phyloP scores from a whole-genome alignment of 2,888 invertebrate species.

The Netelia melanura region DNA sequence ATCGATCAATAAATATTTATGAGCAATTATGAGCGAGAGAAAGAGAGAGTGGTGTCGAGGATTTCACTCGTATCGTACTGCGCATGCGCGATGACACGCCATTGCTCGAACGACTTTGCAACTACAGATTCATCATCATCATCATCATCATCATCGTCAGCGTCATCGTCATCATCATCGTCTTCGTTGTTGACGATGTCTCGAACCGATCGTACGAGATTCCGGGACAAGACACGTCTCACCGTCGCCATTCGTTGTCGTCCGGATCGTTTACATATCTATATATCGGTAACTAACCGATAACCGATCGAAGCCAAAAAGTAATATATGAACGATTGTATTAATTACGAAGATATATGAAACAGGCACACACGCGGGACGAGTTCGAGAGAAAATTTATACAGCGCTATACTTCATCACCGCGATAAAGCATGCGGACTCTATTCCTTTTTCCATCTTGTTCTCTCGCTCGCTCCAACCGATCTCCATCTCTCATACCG shows the following conservation, averaged over 20 bases:
- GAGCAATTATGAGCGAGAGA: constrained; percentile 70
- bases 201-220: constrained; percentile 19
- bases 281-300: constrained; percentile 21
- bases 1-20: constrained; percentile 81
- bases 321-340: constrained; percentile 36
- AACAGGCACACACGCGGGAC: constrained; percentile 2
- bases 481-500: neutral
- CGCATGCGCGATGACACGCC: constrained; percentile 43
- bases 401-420: constrained; percentile 31
- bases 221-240: constrained; percentile 3
- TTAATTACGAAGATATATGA: constrained; percentile 44
- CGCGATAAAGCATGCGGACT: constrained; percentile 19
- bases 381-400: constrained; percentile 19
- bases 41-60: constrained; percentile 25
- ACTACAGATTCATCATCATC: constrained; percentile 42
- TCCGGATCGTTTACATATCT: constrained; percentile 37
- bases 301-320: constrained; percentile 48
- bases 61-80: neutral
- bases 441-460: neutral
- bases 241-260: neutral
- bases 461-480: neutral
- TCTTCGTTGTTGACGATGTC: constrained; percentile 5
- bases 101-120: constrained; percentile 34
- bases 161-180: constrained; percentile 9
- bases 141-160: constrained; percentile 37